phyloP scores from a whole-genome alignment of 2,113 vertebrate species.

The Sturnus vulgaris region DNA sequence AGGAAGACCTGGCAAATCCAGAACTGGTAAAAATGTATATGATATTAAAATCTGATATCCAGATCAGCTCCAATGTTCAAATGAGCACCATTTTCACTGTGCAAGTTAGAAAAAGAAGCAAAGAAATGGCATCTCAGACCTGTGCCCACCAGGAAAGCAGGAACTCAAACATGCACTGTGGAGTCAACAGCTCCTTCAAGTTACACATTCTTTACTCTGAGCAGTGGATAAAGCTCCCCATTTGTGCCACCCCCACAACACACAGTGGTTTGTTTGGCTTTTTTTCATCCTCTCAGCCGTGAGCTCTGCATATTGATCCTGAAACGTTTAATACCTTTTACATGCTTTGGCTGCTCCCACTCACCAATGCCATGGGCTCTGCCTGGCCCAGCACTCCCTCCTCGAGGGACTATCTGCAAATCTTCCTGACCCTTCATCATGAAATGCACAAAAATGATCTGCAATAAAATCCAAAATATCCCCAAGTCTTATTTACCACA shows the following conservation, averaged over 20 bases:
- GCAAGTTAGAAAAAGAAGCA: background rate
- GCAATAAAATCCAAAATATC: background rate
- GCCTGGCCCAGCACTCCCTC: background rate
- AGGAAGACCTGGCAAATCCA: background rate
- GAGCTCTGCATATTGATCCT: background rate
- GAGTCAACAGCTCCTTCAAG: background rate
- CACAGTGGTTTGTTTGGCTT: background rate
- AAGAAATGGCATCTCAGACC: background rate
- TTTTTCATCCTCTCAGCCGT: background rate
- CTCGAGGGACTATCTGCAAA: background rate
- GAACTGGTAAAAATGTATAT: background rate
- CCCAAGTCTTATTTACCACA: background rate
- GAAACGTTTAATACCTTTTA: background rate
- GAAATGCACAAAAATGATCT: background rate
- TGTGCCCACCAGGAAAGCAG: background rate
- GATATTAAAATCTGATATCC: background rate
- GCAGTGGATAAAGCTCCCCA: background rate
- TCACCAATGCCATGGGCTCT: accelerated
- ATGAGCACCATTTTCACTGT: background rate
- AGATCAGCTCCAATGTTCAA: background rate
- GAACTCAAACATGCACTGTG: accelerated
- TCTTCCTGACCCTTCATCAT: background rate
- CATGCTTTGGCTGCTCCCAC: background rate
- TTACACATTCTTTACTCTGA: background rate
- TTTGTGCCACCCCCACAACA: background rate